Evolutionary conservation across 2,888 invertebrate genomes (phyloP), one percentile per base, ranked within the genome.

Genomic region (Piscicola geometra): DNA sequence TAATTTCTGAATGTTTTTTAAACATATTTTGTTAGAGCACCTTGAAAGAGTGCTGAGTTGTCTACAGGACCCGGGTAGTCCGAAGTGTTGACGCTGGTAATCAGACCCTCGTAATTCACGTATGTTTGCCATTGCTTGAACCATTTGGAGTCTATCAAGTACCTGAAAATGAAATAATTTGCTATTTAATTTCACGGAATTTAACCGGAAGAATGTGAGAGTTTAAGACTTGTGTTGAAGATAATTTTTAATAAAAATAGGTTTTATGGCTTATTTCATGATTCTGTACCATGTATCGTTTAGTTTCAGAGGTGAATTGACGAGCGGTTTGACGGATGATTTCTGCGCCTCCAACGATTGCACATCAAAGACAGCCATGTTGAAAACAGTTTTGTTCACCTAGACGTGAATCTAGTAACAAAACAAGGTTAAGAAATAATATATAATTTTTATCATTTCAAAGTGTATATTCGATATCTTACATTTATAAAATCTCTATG

Each of bases 81-180:
- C n/a, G 75, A 76, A 30, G 77, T 66, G 41, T 80, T 79, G n/a
- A 78, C 81, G 60, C 81, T 78, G 0, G 81, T 80, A 75, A 86
- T 86, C 84, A 85, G 85, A 36, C 78, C 81, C 75, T 87, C 86
- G 74, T 74, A 80, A 32, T 86, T 85, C 33, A 87, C 85, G 83
- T 85, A 87, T 71, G 84, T 84, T 78, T 86, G 86, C 86, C 86
- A 87, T 77, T 85, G 85, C 77, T 86, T 86, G 78, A 84, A 85
- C 87, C 87, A 87, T 77, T 85, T 84, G 12, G 83, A 81, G 79
- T 87, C 86, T 35, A 87, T 75, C 52, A 87, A 80, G 81, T 85
- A 87, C 87, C 87, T 86, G 2, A 64, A 56, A 56, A 21, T 25
- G 9, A 67, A 15, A 12, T 33, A 28, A 30, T 28, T 30, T 67